phyloP scores from a whole-genome alignment of 2,797 vertebrate species.

The Menidia menidia region DNA sequence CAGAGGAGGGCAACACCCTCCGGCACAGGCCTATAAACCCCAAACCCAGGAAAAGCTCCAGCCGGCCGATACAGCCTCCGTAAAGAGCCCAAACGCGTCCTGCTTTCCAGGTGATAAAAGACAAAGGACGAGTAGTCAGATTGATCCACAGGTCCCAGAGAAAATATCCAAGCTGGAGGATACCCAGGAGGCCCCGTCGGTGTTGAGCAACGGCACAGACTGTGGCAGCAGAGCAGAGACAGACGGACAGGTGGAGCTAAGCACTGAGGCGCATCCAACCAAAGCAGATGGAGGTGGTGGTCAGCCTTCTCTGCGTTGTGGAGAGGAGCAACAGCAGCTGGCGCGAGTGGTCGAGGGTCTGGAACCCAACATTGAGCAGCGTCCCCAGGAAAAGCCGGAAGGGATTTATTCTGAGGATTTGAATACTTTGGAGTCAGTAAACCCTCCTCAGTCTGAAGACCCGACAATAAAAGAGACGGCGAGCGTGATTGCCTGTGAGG shows the following conservation, averaged over 20 bases:
- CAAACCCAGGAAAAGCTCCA: background rate
- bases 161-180: slow-evolving; percentile 50
- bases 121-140: slow-evolving; percentile 20
- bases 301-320: background rate
- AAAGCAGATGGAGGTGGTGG: background rate
- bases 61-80: background rate
- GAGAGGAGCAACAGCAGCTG: background rate
- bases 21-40: slow-evolving; percentile 14
- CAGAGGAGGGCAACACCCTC: slow-evolving; percentile 25
- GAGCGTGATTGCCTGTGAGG: slow-evolving; percentile 2
- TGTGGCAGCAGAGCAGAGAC: slow-evolving; percentile 4
- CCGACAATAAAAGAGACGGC: slow-evolving; percentile 9
- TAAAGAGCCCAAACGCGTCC: background rate
- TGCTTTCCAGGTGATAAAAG: slow-evolving; percentile 33
- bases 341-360: slow-evolving; percentile 12
- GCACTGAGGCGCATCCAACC: slow-evolving; percentile 12
- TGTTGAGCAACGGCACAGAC: slow-evolving; percentile 10
- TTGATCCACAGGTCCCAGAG: slow-evolving; percentile 46
- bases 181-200: slow-evolving; percentile 20
- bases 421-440: slow-evolving; percentile 1
- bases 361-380: slow-evolving; percentile 5
- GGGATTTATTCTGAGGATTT: slow-evolving; percentile 4
- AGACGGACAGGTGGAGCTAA: slow-evolving; percentile 23
- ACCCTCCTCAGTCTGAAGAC: slow-evolving; percentile 1
- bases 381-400: slow-evolving; percentile 24